Evolutionary conservation across 1,140 invertebrate species (phyloP).

Genomic region (Achatina immaculata): DNA sequence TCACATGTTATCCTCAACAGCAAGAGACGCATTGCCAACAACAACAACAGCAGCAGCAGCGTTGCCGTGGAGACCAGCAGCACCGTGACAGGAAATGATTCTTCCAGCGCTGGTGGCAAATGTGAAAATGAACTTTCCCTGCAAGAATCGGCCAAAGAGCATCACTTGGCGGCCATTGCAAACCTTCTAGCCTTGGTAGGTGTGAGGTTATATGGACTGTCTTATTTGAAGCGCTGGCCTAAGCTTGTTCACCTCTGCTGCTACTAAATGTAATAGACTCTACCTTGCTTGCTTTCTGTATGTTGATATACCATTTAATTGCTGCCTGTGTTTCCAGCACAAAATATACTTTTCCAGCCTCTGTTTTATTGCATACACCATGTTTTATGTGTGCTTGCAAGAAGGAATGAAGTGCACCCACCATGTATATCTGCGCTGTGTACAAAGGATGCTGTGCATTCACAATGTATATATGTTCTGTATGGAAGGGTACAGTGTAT

Average conservation of each 20-base stretch:
- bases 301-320: too few relatives aligned
- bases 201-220: too few relatives aligned
- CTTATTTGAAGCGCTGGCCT: not conserved
- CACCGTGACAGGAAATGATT: not conserved
- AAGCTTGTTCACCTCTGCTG: not conserved
- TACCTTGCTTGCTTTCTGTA: not conserved
- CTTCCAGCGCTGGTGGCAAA: not conserved
- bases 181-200: slow-evolving; percentile 20
- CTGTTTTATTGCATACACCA: too few relatives aligned
- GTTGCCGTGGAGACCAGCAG: not conserved
- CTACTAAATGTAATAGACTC: not conserved
- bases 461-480: too few relatives aligned
- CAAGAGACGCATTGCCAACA: not conserved
- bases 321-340: too few relatives aligned
- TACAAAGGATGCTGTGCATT: too few relatives aligned
- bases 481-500: too few relatives aligned
- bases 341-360: too few relatives aligned
- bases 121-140: not conserved
- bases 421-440: too few relatives aligned
- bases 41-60: slow-evolving; percentile 18
- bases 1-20: slow-evolving; percentile 1
- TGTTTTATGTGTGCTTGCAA: too few relatives aligned
- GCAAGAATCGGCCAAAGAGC: not conserved
- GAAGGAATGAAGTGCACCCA: too few relatives aligned
- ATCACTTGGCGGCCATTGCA: slow-evolving; percentile 13